Conservation (phyloP, 2,888 invertebrate species). For the Scaptomyza reducta region DNA sequence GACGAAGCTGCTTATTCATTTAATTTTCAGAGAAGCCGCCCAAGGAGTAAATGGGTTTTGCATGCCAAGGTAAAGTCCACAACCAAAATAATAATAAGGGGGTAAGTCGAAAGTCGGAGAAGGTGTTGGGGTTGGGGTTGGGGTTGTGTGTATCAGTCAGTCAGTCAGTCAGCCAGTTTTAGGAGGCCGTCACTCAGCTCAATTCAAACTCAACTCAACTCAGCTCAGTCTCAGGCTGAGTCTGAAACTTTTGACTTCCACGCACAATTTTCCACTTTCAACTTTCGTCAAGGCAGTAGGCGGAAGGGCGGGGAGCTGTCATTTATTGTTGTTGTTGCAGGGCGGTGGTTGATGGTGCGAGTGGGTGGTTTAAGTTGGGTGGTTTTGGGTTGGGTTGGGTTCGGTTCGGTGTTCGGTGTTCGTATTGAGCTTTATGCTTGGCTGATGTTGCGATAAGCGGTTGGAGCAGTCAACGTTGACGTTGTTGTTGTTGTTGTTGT, state of each 20-base stretch:
- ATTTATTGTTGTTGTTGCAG: conserved; percentile 27
- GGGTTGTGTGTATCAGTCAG: conserved; percentile 8
- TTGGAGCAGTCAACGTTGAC: conserved; percentile 44
- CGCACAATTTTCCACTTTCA: conserved; percentile 78
- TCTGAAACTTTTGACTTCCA: conserved; percentile 63
- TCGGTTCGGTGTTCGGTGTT: conserved; percentile 15
- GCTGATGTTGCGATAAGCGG: conserved; percentile 78
- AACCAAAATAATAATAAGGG: conserved; percentile 1
- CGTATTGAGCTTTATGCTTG: conserved; percentile 73
- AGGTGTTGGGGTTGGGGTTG: not conserved
- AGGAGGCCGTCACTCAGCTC: conserved; percentile 52
- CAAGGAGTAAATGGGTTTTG: conserved; percentile 57
- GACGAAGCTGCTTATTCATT: conserved; percentile 69
- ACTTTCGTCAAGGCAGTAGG: conserved; percentile 47
- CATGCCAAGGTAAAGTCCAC: conserved; percentile 32
- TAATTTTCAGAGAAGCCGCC: conserved; percentile 66
- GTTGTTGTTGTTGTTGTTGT: conserved; percentile 54
- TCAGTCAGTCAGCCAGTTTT: conserved; percentile 26
- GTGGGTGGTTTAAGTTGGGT: not conserved
- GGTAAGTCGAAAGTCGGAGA: not conserved
- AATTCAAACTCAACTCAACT: conserved; percentile 39
- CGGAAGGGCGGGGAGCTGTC: conserved; percentile 7
- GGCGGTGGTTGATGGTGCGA: conserved; percentile 38
- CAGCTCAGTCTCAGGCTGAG: not conserved
- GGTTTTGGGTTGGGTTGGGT: conserved; percentile 3